These are phyloP conservation scores for Leptinotarsa undecemlineata DNA, from an alignment of 1,140 invertebrate species.

Conservation along the genomic window DNA sequence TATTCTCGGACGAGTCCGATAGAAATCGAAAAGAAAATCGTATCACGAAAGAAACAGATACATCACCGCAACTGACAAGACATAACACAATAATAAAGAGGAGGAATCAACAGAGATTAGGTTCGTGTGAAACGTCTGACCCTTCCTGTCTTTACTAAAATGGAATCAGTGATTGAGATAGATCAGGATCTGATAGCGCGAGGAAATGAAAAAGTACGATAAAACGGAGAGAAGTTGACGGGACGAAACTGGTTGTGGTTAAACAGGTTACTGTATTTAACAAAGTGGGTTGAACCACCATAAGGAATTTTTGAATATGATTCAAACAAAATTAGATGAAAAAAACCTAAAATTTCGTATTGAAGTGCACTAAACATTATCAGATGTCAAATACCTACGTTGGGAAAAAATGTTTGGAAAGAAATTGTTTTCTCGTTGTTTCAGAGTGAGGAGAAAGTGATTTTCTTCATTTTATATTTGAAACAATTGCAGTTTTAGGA, in stretches of 20 bases:
- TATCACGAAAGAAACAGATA: constrained; percentile 18
- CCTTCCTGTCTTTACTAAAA: constrained; percentile 1
- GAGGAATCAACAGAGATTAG: constrained; percentile 16
- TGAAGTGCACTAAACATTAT: no score
- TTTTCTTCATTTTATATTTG: no score
- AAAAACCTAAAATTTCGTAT: no score
- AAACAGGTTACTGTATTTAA: no score
- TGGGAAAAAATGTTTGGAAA: no score
- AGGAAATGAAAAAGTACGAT: constrained; percentile 11
- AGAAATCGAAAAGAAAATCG: constrained; percentile 11
- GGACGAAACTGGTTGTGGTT: background rate
- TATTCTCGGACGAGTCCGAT: background rate
- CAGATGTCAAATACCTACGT: no score
- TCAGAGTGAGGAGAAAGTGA: no score
- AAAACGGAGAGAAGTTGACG: background rate
- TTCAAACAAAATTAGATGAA: no score
- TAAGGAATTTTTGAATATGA: no score
- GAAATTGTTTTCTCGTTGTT: no score
- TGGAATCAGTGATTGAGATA: background rate
- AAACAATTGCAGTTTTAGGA: no score
- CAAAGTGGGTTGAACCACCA: no score
- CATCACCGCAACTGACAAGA: constrained; percentile 13
- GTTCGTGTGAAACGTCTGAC: constrained; percentile 2
- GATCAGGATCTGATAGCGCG: background rate
- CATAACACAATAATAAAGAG: constrained; percentile 20